Evolutionary conservation across 2,113 vertebrate species (phyloP).

Genomic region (Myodes glareolus): DNA sequence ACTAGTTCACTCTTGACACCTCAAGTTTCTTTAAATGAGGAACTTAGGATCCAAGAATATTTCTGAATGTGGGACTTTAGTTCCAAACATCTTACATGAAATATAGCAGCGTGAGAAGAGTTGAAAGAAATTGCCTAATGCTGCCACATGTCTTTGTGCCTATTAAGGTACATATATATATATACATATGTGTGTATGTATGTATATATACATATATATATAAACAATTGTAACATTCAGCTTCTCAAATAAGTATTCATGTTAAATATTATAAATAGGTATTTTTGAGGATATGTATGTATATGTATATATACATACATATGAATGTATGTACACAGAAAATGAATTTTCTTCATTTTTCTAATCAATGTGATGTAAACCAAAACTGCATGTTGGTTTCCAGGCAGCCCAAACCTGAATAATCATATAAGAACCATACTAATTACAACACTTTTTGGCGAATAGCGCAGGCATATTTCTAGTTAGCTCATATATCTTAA

Average conservation of each 20-base stretch:
- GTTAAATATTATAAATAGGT: neutral
- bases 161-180: too few species aligned
- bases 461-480: too few species aligned
- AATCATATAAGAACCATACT: too few species aligned
- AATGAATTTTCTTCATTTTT: neutral
- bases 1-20: accelerated
- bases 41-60: neutral
- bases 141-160: neutral
- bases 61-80: neutral
- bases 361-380: neutral
- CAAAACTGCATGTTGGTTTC: too few species aligned
- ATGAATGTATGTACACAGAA: neutral
- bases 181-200: too few species aligned
- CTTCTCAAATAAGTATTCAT: neutral
- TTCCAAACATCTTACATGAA: neutral
- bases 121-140: neutral
- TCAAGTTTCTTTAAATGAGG: neutral
- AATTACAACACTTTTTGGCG: too few species aligned
- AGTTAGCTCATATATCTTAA: too few species aligned
- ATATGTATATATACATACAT: neutral
- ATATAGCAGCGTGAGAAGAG: neutral
- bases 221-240: neutral
- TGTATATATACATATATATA: too few species aligned
- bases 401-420: too few species aligned
- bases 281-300: neutral